phyloP scores from a whole-genome alignment of 2,888 invertebrate genomes.

The Caenorhabditis angaria region DNA sequence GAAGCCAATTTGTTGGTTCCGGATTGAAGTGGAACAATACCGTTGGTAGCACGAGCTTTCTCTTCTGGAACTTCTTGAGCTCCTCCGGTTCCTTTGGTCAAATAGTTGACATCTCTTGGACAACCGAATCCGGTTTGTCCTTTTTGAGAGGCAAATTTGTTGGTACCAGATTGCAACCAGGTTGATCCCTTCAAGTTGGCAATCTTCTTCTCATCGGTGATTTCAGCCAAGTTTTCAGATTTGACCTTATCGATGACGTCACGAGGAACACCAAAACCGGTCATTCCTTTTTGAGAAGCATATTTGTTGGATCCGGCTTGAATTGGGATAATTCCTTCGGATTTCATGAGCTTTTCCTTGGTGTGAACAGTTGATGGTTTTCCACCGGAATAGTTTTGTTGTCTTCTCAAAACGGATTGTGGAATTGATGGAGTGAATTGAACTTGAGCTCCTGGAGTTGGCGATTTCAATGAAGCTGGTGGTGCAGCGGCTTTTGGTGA shows the following conservation, averaged over 20 bases:
- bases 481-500: conserved; percentile 49
- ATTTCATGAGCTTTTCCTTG: conserved; percentile 70
- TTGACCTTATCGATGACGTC: conserved; percentile 72
- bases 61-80: conserved; percentile 72
- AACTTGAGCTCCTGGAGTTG: conserved; percentile 56
- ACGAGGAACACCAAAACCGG: conserved; percentile 72
- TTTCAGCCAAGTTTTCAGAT: conserved; percentile 68
- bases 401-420: conserved; percentile 53
- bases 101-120: conserved; percentile 71
- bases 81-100: conserved; percentile 71
- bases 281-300: conserved; percentile 72
- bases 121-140: conserved; percentile 71
- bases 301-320: conserved; percentile 72
- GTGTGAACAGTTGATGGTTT: conserved; percentile 68
- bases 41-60: conserved; percentile 71
- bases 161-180: conserved; percentile 72
- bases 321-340: conserved; percentile 71
- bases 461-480: conserved; percentile 58
- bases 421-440: conserved; percentile 48
- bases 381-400: conserved; percentile 66
- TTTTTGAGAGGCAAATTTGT: conserved; percentile 72
- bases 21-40: conserved; percentile 76
- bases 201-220: conserved; percentile 71
- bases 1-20: conserved; percentile 76
- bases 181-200: conserved; percentile 67